phyloP scores from a whole-genome alignment of 2,888 invertebrate genomes.

The Dastarcus helophoroides region DNA sequence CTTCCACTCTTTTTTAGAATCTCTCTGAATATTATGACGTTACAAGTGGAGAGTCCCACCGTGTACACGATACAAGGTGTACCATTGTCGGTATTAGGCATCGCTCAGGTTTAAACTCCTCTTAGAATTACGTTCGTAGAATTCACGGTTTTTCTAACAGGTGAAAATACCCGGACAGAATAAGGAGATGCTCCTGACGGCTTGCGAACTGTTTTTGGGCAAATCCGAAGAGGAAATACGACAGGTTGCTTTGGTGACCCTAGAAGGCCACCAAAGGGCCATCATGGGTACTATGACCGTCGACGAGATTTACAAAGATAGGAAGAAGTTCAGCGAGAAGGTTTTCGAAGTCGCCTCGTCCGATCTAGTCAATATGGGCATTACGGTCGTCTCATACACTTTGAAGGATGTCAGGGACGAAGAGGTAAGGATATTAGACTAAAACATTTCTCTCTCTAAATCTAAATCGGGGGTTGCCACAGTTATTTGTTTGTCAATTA shows the following conservation, averaged over 20 bases:
- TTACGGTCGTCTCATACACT: conserved; percentile 83
- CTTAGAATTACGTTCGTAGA: not conserved
- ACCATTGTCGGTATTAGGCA: conserved; percentile 86
- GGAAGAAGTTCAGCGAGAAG: conserved; percentile 81
- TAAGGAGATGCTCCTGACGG: conserved; percentile 70
- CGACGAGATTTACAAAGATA: conserved; percentile 84
- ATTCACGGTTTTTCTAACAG: not conserved
- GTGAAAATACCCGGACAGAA: conserved; percentile 67
- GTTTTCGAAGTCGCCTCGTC: conserved; percentile 86
- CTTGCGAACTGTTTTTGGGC: conserved; percentile 81
- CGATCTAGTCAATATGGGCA: conserved; percentile 85
- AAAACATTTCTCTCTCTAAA: no score
- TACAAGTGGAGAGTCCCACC: conserved; percentile 81
- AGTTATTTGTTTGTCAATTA: no score
- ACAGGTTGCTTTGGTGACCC: conserved; percentile 72
- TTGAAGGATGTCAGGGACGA: conserved; percentile 83
- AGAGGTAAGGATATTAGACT: conserved; percentile 57
- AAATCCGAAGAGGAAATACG: conserved; percentile 73
- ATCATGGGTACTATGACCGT: conserved; percentile 91
- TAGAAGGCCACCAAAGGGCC: conserved; percentile 82
- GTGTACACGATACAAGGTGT: conserved; percentile 89
- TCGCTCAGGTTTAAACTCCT: conserved; percentile 66
- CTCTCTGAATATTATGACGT: conserved; percentile 86
- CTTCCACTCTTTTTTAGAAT: conserved; percentile 46
- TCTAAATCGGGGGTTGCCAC: no score